Percentiles rank a stretch among this genome's conserved stretches.
Evolutionary conservation across 2,888 invertebrate genomes (phyloP).

Genomic region (Lamellibrachia columna): DNA sequence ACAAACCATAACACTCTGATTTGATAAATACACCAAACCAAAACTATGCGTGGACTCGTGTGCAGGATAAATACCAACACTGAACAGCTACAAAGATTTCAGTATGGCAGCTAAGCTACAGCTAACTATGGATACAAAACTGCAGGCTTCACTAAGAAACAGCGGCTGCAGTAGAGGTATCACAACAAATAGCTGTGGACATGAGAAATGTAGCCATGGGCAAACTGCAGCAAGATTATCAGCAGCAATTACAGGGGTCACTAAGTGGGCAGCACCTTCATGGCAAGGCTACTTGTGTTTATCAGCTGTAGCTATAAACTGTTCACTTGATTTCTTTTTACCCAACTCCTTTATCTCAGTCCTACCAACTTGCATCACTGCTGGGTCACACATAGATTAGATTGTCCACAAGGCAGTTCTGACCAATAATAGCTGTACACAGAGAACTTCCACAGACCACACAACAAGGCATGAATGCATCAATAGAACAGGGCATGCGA

Average conservation of each 20-base stretch:
- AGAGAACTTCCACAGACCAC: not conserved
- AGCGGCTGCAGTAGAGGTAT: not conserved
- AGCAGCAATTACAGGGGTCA: slow-evolving; percentile 16
- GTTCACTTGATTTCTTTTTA: not conserved
- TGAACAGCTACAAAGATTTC: too few relatives aligned
- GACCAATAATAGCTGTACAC: not conserved
- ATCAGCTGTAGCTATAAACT: slow-evolving; percentile 2
- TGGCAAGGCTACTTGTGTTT: not conserved
- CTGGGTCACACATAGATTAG: not conserved
- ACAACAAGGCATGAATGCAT: not conserved
- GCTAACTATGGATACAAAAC: not conserved
- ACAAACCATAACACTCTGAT: not conserved
- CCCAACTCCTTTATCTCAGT: not conserved
- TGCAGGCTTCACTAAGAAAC: too few relatives aligned
- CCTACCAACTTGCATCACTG: not conserved
- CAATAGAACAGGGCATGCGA: not conserved
- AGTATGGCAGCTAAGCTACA: not conserved
- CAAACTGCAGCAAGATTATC: not conserved
- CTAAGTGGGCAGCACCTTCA: not conserved
- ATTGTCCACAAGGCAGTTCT: not conserved
- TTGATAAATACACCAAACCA: not conserved
- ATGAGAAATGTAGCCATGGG: not conserved
- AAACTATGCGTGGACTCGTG: not conserved
- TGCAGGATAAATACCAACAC: not conserved
- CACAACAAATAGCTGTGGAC: not conserved